Base-by-base conservation (phyloP, 1,140 invertebrate species). In the Oryctes rhinoceros region DNA sequence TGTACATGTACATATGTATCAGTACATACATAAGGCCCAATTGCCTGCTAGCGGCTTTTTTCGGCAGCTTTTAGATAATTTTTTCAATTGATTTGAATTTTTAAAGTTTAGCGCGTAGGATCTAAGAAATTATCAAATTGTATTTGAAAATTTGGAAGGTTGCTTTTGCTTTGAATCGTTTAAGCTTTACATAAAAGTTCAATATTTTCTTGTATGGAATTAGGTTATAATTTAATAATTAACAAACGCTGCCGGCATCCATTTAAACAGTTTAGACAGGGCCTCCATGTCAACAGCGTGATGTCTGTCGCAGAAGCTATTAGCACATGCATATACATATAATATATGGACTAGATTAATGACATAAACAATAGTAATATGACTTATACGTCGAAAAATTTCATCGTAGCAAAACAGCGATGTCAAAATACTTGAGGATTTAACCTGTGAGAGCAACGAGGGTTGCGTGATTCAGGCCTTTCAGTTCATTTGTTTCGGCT, bases 381-480 rank as follows among this genome's bases (percentile, higher is more conserved):
- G 76, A 78, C 24, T 9, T 24, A 47, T 39, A 78, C 35, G 24
- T 78, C 37, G 30, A 65, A 65, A 49, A 39, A 78, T 20, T n/a
- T 78, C 76, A 65, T 78, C 62, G 6, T 78, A 30, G 20, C 11
- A 9, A n/a, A 62, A 71, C 49, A 49, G 49, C 47, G 75, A 80
- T 80, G 80, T 37, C 78, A 76, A 80, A 80, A 80, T 78, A 78
- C 49, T 7, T 4, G 30, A 67, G 65, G 65, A 35, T 67, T 67
- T 30, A 67, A 67, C 18, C 30, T 67, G n/a, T 15, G 39, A 44
- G 9, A 5, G 53, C 53, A 6, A 62, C 1, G 74, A 59, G 48
- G 62, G 24, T 59, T 62, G 44, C 47, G 80, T 76, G 71, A 49
- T 48, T 65, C 71, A 18, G 39, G 2, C 37, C 71, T 24, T 49